Base-by-base conservation (phyloP, 2,113 vertebrate genomes). In the Peromyscus maniculatus region DNA sequence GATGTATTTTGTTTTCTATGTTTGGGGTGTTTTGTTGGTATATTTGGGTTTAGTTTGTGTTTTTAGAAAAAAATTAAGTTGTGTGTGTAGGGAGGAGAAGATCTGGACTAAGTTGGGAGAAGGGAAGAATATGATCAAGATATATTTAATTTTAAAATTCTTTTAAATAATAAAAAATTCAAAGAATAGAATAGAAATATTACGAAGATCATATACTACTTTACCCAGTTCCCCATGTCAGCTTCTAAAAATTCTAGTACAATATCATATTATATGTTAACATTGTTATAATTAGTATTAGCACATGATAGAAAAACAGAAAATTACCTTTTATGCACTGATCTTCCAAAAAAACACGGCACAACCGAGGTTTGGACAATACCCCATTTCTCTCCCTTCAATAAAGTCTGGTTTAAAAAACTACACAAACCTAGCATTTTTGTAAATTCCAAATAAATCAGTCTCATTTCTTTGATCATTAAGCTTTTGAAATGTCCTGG, bases 401-500 rank as follows among this genome's bases (percentile, higher is more conserved):
- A 19, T 79, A 91, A 92, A 95, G 78, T 86, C 10, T 92, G 3
- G 17, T 80, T 28, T 80, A 52, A 77, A 92, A 91, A n/a, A 8
- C 3, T 92, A 90, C 2, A 75, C 4, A 87, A 36, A 31, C 0
- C 55, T 78, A 36, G 19, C 16, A 75, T 75, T 92, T 46, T 91
- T 77, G 2, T 62, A 43, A 87, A 89, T 84, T 95, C 9, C 88
- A 78, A 94, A 22, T 13, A 91, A 88, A 52, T 84, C 7, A 89
- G 28, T 6, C 19, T 93, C 24, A 52, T 92, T 95, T 95, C 93
- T 52, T 88, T 89, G 52, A 46, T 86, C 6, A 80, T 1, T 92
- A 94, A 78, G 3, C 19, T 95, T 97, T 71, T 43, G 89, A 96
- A 91, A 57, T 66, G 12, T 28, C 8, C 13, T 79, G 3, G 66